Conservation (phyloP, 2,888 invertebrate genomes). For the Labia minor region DNA sequence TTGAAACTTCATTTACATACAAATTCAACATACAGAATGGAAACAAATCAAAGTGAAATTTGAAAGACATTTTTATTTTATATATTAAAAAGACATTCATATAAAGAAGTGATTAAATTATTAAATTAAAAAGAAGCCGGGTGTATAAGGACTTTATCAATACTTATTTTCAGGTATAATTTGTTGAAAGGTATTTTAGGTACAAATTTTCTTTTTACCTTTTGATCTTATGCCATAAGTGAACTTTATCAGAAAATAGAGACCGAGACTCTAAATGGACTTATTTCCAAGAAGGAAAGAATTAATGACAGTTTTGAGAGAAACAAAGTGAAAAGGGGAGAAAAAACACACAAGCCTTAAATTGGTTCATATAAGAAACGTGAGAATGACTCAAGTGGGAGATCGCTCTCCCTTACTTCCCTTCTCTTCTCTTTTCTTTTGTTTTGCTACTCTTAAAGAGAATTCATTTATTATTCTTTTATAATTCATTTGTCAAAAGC, state of each 20-base stretch:
- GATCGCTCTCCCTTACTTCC: not conserved
- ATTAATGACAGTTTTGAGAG: slow-evolving; percentile 4
- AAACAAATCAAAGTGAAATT: too few relatives aligned
- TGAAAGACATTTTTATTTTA: too few relatives aligned
- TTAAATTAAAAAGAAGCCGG: too few relatives aligned
- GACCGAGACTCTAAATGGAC: not conserved
- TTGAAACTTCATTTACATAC: too few relatives aligned
- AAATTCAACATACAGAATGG: too few relatives aligned
- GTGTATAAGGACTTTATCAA: too few relatives aligned
- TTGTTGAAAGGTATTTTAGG: too few relatives aligned
- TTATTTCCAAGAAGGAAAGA: not conserved
- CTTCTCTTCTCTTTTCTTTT: not conserved
- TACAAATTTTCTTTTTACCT: not conserved
- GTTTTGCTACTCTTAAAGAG: not conserved
- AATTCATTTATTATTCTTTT: slow-evolving; percentile 13
- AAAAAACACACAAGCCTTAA: not conserved
- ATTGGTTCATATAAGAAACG: not conserved
- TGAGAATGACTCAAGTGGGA: not conserved
- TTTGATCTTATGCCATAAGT: not conserved
- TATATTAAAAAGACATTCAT: too few relatives aligned
- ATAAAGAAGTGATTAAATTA: too few relatives aligned
- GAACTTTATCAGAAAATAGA: not conserved
- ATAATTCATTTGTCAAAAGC: slow-evolving; percentile 9
- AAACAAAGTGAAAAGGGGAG: not conserved
- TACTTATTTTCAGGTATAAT: too few relatives aligned